Conservation (phyloP, 2,888 invertebrate genomes). For the Pseudoips prasinana region DNA sequence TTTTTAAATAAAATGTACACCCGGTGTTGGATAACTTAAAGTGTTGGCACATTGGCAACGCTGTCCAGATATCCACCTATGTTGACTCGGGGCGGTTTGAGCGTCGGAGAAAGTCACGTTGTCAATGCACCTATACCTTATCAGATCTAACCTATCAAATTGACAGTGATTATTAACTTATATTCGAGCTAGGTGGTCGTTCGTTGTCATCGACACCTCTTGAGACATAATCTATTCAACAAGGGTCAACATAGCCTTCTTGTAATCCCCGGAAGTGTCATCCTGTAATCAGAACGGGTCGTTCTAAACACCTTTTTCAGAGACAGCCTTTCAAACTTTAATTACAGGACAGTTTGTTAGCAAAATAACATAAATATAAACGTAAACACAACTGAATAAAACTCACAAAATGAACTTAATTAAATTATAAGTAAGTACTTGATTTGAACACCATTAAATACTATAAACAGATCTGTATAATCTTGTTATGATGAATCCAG, state of each 20-base stretch:
- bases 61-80: conserved; percentile 14
- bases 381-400: conserved; percentile 13
- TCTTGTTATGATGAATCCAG: conserved; percentile 28
- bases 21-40: conserved; percentile 43
- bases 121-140: conserved; percentile 34
- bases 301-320: conserved; percentile 48
- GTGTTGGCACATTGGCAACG: conserved; percentile 40
- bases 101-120: conserved; percentile 11
- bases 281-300: conserved; percentile 86
- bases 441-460: conserved; percentile 11
- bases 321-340: conserved; percentile 18
- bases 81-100: conserved; percentile 10
- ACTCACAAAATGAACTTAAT: conserved; percentile 8
- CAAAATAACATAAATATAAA: conserved; percentile 24
- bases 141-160: conserved; percentile 60
- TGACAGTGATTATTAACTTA: conserved; percentile 63
- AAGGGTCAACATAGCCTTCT: conserved; percentile 92
- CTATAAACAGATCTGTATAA: conserved; percentile 62
- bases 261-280: conserved; percentile 97
- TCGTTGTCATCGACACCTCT: conserved; percentile 47
- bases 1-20: conserved; percentile 59
- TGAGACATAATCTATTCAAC: conserved; percentile 81
- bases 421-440: conserved; percentile 9
- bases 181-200: conserved; percentile 57
- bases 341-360: conserved; percentile 28